Conservation (phyloP, 2,888 invertebrate species). For the Copidosoma aretas region DNA sequence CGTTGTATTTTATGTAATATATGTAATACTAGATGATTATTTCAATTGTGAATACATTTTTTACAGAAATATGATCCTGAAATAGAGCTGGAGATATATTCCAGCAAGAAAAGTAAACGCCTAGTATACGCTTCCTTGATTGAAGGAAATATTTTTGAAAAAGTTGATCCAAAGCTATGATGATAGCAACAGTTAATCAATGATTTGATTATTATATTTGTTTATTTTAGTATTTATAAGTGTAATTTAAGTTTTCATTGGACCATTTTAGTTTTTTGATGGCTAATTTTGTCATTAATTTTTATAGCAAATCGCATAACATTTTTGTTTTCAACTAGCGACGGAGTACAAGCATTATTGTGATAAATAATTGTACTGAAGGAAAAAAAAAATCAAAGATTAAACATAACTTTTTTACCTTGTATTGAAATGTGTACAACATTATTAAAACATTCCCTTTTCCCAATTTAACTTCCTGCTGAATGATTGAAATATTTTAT, state of each 20-base stretch:
- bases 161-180: slow-evolving; percentile 11
- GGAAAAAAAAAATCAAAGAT: neutral
- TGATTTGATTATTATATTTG: no score
- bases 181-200: neutral
- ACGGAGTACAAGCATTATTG: neutral
- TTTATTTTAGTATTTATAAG: neutral
- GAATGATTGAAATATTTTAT: no score
- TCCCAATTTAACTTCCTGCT: no score
- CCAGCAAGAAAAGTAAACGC: slow-evolving; percentile 40
- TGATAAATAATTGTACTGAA: neutral
- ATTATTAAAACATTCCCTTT: neutral
- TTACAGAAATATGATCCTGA: slow-evolving; percentile 28
- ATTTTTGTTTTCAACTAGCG: neutral
- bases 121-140: slow-evolving; percentile 47
- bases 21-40: no score
- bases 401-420: neutral
- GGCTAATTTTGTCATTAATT: neutral
- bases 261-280: neutral
- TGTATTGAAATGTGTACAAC: no score
- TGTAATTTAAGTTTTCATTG: neutral
- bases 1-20: no score
- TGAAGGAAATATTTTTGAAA: slow-evolving; percentile 41
- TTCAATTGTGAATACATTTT: neutral
- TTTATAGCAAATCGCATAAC: neutral
- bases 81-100: slow-evolving; percentile 46